These are phyloP conservation scores for Linnaemya tessellans DNA, from an alignment of 2,888 invertebrate genomes.

Conservation along the genomic window DNA sequence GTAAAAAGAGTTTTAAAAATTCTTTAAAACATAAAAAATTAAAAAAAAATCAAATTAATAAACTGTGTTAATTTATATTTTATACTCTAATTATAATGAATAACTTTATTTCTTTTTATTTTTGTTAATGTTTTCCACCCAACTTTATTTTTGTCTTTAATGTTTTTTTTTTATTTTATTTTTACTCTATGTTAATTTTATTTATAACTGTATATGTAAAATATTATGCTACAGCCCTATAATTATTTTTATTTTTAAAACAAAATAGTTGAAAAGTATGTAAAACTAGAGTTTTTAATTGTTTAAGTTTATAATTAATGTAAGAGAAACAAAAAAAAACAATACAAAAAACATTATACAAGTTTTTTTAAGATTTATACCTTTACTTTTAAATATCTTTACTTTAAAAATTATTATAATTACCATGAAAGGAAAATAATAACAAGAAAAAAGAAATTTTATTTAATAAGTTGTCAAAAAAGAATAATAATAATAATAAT, in stretches of 20 bases:
- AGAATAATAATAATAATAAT: no score
- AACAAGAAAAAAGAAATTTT: constrained; percentile 35
- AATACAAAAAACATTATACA: constrained; percentile 41
- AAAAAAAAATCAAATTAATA: constrained; percentile 63
- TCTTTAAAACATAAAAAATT: constrained; percentile 28
- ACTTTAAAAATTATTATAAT: constrained; percentile 50
- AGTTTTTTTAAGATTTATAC: constrained; percentile 62
- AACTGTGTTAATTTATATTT: constrained; percentile 69
- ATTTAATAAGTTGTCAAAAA: constrained; percentile 59
- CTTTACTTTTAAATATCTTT: constrained; percentile 40
- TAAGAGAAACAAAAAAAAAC: constrained; percentile 27
- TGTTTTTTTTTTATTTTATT: constrained; percentile 46
- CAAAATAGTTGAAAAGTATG: constrained; percentile 60
- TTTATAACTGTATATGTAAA: constrained; percentile 46
- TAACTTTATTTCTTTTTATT: constrained; percentile 38
- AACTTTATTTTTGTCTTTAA: constrained; percentile 51
- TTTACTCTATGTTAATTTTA: constrained; percentile 53
- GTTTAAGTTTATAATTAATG: constrained; percentile 70
- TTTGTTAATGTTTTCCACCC: constrained; percentile 60
- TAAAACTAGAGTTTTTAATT: constrained; percentile 75
- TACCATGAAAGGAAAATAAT: constrained; percentile 54
- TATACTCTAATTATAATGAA: constrained; percentile 52
- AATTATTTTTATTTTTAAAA: constrained; percentile 60
- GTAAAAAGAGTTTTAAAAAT: constrained; percentile 34
- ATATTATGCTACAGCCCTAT: constrained; percentile 56